Evolutionary conservation across 2,797 vertebrate genomes (phyloP).

Genomic region (Phoeniculus purpureus): DNA sequence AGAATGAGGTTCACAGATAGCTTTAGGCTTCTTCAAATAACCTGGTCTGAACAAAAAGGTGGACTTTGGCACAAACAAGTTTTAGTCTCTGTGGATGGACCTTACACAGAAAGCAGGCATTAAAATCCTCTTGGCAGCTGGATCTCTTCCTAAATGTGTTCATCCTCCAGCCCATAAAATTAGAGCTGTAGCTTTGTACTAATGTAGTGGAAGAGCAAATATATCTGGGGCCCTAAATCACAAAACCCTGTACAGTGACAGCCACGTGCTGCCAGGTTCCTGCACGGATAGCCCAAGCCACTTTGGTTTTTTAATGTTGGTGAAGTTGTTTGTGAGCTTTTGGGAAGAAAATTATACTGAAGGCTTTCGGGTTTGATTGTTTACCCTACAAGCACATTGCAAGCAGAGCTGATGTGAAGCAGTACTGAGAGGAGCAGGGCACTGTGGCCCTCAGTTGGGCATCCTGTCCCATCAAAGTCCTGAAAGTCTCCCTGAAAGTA

Average conservation of each 20-base stretch:
- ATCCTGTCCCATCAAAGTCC: background rate
- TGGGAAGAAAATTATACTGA: background rate
- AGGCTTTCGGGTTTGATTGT: background rate
- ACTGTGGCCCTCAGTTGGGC: rapidly evolving
- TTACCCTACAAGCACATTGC: background rate
- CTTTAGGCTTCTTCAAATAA: background rate
- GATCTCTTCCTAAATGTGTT: background rate
- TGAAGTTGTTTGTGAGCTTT: background rate
- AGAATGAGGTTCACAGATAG: background rate
- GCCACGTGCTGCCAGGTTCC: background rate
- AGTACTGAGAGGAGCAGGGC: background rate
- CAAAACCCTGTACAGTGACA: background rate
- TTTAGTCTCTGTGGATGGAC: background rate
- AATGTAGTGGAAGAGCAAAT: background rate
- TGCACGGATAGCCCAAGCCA: background rate
- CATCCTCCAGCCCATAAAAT: background rate
- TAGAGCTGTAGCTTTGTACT: background rate
- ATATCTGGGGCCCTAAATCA: background rate
- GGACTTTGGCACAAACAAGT: background rate
- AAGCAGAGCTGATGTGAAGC: background rate
- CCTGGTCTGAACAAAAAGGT: background rate
- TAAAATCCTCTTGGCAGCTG: background rate
- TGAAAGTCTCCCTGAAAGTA: background rate
- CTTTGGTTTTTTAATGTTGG: background rate
- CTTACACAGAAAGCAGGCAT: background rate